phyloP scores from a whole-genome alignment of 1,140 invertebrate genomes.

The Daktulosphaira vitifoliae region DNA sequence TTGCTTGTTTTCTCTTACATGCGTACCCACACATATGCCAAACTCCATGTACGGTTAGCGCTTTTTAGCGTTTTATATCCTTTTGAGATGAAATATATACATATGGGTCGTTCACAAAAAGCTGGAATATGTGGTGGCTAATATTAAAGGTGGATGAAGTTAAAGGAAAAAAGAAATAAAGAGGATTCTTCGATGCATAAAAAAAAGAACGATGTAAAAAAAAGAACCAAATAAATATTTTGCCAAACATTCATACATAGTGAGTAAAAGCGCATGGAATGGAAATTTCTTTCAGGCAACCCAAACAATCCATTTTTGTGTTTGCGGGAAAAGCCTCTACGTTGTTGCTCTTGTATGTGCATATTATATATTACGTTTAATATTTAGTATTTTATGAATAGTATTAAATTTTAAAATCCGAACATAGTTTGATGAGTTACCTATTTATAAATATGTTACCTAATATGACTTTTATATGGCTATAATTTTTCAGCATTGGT shows the following conservation, averaged over 20 bases:
- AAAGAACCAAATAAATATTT: background rate
- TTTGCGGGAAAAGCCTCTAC: background rate
- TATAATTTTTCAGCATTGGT: too few relatives aligned
- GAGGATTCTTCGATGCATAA: background rate
- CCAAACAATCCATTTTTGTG: background rate
- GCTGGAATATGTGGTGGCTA: background rate
- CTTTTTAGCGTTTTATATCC: background rate
- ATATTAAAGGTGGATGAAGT: conserved; percentile 5
- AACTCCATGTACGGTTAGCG: background rate
- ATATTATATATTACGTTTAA: background rate
- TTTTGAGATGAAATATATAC: conserved; percentile 19
- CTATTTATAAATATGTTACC: too few relatives aligned
- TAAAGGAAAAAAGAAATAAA: background rate
- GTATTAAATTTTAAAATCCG: too few relatives aligned
- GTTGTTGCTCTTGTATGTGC: background rate
- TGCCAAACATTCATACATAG: too few relatives aligned
- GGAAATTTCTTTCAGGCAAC: conserved; percentile 8
- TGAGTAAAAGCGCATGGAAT: too few relatives aligned
- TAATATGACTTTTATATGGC: too few relatives aligned
- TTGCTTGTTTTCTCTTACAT: background rate
- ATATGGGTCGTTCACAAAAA: background rate
- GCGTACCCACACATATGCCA: too few relatives aligned
- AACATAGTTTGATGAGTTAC: too few relatives aligned
- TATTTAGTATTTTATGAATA: too few relatives aligned
- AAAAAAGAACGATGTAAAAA: background rate